These are phyloP conservation scores for Lepus townsendii DNA, from an alignment of 2,797 vertebrate species.

Conservation along the genomic window DNA sequence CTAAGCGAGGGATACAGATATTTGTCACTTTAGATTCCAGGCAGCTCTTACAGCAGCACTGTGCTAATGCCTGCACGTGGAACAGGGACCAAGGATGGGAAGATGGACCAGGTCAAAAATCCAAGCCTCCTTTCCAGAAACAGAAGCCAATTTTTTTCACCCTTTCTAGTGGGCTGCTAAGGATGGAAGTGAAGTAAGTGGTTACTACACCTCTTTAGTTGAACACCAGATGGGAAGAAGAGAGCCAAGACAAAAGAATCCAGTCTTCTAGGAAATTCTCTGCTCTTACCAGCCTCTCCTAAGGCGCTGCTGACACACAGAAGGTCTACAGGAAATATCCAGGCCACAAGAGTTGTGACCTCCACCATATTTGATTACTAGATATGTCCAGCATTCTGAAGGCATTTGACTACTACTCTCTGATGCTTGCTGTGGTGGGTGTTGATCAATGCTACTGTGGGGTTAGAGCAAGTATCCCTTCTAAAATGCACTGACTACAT, in stretches of 20 bases:
- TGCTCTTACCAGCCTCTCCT: background rate
- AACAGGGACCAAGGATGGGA: background rate
- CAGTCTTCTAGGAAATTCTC: background rate
- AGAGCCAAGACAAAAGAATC: background rate
- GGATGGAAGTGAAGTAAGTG: background rate
- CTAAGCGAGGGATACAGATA: background rate
- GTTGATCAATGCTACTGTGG: background rate
- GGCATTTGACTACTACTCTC: background rate
- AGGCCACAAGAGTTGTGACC: background rate
- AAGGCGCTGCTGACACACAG: background rate
- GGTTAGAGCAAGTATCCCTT: conserved; percentile 19
- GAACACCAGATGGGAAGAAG: background rate
- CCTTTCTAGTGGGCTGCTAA: background rate
- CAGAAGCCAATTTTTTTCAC: background rate
- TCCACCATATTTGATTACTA: background rate
- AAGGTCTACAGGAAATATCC: background rate
- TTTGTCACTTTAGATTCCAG: background rate
- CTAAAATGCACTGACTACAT: background rate
- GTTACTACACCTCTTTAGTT: background rate
- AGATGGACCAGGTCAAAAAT: background rate
- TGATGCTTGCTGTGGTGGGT: background rate
- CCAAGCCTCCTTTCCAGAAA: conserved; percentile 13
- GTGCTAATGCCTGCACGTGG: background rate
- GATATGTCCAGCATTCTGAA: background rate
- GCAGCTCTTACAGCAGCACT: background rate